These are phyloP conservation scores for Myotis findleyi DNA, from an alignment of 2,797 vertebrate species.

Conservation along the genomic window DNA sequence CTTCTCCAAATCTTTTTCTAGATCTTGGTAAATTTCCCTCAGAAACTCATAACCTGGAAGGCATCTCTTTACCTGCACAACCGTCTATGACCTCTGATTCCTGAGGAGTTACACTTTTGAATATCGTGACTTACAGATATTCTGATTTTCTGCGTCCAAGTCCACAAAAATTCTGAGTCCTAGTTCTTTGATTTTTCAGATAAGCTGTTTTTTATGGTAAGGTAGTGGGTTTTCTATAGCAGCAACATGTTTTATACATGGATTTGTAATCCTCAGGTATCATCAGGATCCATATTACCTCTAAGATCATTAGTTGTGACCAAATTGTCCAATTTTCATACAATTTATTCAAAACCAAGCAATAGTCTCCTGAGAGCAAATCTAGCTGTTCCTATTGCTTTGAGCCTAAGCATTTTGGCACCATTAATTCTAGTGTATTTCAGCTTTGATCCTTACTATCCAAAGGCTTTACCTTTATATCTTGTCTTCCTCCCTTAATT, in stretches of 20 bases:
- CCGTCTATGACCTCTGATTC: neutral
- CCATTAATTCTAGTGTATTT: neutral
- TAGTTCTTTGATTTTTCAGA: neutral
- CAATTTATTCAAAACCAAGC: neutral
- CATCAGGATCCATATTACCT: neutral
- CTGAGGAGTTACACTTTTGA: neutral
- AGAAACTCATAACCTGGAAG: neutral
- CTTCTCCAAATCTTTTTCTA: neutral
- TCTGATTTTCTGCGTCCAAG: neutral
- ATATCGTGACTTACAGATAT: neutral
- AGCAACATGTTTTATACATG: neutral
- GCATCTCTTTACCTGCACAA: neutral
- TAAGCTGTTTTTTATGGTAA: neutral
- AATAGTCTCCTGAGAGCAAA: neutral
- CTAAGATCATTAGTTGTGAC: neutral
- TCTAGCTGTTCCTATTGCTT: neutral
- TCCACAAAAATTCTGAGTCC: neutral
- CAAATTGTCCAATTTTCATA: neutral
- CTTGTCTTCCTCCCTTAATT: neutral
- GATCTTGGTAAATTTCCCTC: neutral
- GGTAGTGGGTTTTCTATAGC: neutral
- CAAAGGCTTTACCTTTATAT: neutral
- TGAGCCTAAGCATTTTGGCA: neutral
- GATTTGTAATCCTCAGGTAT: slow-evolving; percentile 8
- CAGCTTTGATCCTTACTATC: neutral